Base-by-base conservation (phyloP, 2,888 invertebrate species). In the Drosophila cyrtoloma region DNA sequence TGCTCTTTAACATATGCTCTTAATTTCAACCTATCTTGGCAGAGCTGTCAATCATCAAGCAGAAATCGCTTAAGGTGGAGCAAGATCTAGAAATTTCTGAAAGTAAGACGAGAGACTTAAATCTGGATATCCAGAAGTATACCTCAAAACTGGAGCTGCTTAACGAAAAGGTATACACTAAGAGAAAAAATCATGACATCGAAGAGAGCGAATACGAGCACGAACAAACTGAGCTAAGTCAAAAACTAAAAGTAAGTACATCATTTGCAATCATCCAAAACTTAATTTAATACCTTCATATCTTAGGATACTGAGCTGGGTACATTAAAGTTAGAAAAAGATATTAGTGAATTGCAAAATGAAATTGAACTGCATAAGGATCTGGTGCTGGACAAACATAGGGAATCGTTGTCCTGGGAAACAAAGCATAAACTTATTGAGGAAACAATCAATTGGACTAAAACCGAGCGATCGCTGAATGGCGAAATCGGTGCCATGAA, bases 321-420 rank as follows among this genome's bases (percentile, higher is more conserved):
- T 77, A 94, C 96, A 44, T 93, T 97, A 30, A 94, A 95, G 82
- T 81, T 97, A 42, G 95, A 97, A 92, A 95, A 95, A 56, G 96
- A 96, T 67, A 95, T 97, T 50, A 94, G 95, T 68, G 94, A 95
- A 6, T 92, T 96, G 60, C 95, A 95, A 77, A 95, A 95, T 57
- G 96, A 96, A 35, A 97, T 97, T 87, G 94, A 95, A 33, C 93
- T 94, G 42, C 77, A 85, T 39, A 93, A 93, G 52, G 86, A 92
- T 55, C 92, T 96, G 0, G 95, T 95, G 2, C 95, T 96, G 64
- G 95, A 96, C 51, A 92, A 96, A 28, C 95, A 96, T 74, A 94
- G 96, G 44, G 96, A 97, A 92, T 95, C 96, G 12, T 94, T 97
- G 35, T 95, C 96, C 37, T 97, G 97, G 97, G 97, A 97, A 91